Base-by-base conservation (phyloP, 2,888 invertebrate species). In the Orthonevra nobilis region DNA sequence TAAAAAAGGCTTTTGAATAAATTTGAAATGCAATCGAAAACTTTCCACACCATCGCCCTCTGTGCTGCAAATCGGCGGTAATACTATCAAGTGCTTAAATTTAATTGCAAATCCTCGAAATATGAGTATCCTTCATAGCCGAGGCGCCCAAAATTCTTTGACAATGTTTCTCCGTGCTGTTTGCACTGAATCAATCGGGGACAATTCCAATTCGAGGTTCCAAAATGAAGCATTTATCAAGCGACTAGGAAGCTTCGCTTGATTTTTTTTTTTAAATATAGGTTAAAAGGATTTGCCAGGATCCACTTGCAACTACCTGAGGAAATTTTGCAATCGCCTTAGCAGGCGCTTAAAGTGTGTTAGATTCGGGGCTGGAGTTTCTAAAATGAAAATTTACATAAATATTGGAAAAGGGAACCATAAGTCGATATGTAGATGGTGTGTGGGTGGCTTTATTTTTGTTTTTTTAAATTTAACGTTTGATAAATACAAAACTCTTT, bases 21-120 rank as follows among this genome's bases (percentile, higher is more conserved):
- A 70, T 64, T 77, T 77, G 64, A 77, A 70, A 70, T 70, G 77
- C 70, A 70, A 64, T 77, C 77, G 70, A 60, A 70, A 77, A 60
- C 63, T 77, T 70, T 77, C 38, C 61, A 48, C 23, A 19, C 32
- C 42, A 32, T 19, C 64, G 70, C 58, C 60, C 64, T 34, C 38
- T 15, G n/a, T n/a, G n/a, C 3, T 64, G 70, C 60, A 64, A 77
- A 77, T 77, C 70, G 34, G 42, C 64, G 52, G 70, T 70, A 3
- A 70, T 70, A 60, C 64, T 58, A 64, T 77, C 56, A 77, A 77
- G 77, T 70, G 70, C 60, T 77, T 54, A 77, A 77, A 77, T 70
- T 77, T 70, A 77, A 77, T 77, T 77, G 70, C 52, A 64, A 77
- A 77, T 77, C 64, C 63, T 15, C 63, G 40, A 30, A 20, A 64